Evolutionary conservation across 2,113 vertebrate species (phyloP).

Genomic region (Anguilla rostrata): DNA sequence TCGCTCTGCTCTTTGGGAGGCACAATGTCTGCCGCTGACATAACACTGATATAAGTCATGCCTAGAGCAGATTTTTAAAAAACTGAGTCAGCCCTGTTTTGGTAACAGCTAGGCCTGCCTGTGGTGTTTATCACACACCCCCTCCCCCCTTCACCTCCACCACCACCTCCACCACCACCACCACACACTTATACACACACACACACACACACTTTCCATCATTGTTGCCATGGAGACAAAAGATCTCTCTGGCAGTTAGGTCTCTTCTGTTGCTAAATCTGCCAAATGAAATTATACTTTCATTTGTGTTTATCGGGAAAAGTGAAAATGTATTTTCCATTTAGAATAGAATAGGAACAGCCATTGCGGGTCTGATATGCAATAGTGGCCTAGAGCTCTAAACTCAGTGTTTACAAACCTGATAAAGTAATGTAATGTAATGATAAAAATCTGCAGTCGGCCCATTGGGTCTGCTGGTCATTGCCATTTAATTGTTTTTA

Average conservation of each 20-base stretch:
- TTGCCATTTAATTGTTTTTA: background rate
- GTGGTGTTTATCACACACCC: background rate
- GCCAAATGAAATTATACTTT: background rate
- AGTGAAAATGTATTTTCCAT: background rate
- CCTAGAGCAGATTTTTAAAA: background rate
- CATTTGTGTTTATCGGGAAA: background rate
- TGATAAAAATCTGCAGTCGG: background rate
- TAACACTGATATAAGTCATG: background rate
- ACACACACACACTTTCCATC: background rate
- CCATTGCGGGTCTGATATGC: background rate
- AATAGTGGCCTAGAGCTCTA: background rate
- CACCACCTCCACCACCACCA: background rate
- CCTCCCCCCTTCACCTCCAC: background rate
- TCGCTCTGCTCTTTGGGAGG: background rate
- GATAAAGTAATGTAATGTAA: background rate
- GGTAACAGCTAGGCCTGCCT: background rate
- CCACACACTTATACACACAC: background rate
- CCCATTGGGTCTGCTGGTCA: background rate
- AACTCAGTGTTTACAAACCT: background rate
- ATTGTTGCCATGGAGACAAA: background rate
- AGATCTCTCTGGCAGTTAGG: background rate
- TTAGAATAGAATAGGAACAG: background rate
- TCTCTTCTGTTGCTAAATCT: background rate
- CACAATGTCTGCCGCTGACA: background rate
- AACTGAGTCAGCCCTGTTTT: conserved; percentile 3